phyloP scores from a whole-genome alignment of 1,140 invertebrate species.

The Amphibalanus amphitrite region DNA sequence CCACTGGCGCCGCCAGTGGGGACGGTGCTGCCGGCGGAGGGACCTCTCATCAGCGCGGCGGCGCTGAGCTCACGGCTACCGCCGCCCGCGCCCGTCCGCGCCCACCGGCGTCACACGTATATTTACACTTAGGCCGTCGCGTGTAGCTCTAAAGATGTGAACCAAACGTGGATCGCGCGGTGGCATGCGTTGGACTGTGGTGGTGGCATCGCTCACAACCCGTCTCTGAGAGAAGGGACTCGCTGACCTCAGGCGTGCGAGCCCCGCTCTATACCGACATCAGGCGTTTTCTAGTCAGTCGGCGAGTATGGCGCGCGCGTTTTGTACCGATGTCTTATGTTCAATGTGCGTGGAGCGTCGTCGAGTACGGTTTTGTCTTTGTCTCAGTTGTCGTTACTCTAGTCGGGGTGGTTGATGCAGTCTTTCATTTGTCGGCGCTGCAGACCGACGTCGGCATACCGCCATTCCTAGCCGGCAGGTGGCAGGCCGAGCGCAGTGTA shows the following conservation, averaged over 20 bases:
- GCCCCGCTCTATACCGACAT: background rate
- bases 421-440: background rate
- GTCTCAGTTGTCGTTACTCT: background rate
- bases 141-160: background rate
- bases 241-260: background rate
- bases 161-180: background rate
- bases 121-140: background rate
- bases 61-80: background rate
- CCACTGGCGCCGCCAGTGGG: background rate
- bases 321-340: background rate
- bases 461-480: background rate
- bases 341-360: background rate
- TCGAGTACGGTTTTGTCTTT: background rate
- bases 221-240: too few relatives aligned
- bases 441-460: background rate
- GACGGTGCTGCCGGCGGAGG: too few relatives aligned
- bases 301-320: background rate
- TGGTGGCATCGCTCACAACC: background rate
- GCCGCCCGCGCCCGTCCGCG: too few relatives aligned
- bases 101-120: background rate
- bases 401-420: background rate
- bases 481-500: background rate
- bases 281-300: background rate
- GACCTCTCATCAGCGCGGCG: too few relatives aligned
- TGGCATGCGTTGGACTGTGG: background rate